Evolutionary conservation across 2,888 invertebrate species (phyloP).

Genomic region (Drosophila cracens): DNA sequence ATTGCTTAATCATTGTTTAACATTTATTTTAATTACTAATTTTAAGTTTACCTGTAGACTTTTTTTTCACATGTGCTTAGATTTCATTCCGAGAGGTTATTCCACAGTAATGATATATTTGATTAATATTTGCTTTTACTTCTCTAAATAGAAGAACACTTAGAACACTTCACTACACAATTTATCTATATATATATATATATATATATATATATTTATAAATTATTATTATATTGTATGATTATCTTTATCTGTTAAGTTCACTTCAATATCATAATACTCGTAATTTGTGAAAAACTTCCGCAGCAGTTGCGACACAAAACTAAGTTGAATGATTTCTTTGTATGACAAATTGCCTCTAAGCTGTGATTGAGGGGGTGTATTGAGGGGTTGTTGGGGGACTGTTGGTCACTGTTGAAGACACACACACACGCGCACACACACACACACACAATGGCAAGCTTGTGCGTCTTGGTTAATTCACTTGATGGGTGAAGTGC

Average conservation of each 20-base stretch:
- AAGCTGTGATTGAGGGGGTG: background rate
- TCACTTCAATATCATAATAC: conserved; percentile 4
- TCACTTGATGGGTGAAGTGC: conserved; percentile 82
- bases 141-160: background rate
- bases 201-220: background rate
- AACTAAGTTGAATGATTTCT: conserved; percentile 69
- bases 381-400: background rate
- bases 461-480: conserved; percentile 52
- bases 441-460: conserved; percentile 24
- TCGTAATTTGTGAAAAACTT: conserved; percentile 44
- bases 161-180: background rate
- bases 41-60: conserved; percentile 1
- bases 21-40: background rate
- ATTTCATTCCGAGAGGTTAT: background rate
- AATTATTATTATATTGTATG: background rate
- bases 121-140: background rate
- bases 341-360: conserved; percentile 73
- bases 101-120: background rate
- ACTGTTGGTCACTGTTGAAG: background rate
- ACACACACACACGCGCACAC: background rate
- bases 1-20: too few relatives aligned
- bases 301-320: conserved; percentile 44
- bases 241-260: conserved; percentile 11
- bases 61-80: background rate
- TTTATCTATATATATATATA: background rate